A percentile compares a stretch with the other conserved stretches of the same genome.
Conservation (phyloP, 92 coral and sea anemone species). For the Virgularia gustaviana region DNA sequence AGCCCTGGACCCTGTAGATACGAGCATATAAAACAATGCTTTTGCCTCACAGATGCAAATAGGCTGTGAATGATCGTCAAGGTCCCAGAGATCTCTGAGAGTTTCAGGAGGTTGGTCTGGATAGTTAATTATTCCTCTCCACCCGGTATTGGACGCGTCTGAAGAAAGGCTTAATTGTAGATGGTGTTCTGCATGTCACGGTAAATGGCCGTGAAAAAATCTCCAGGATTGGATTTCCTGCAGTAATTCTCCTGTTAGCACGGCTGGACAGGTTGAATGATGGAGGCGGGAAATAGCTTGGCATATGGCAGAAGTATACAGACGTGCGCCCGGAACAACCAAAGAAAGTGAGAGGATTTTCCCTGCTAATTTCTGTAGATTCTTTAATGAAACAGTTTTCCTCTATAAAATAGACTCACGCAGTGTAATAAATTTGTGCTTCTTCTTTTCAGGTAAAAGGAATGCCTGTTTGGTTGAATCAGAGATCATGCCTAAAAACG, state of each 20-base stretch:
- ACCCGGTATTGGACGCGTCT: constrained; percentile 54
- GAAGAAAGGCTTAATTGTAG: constrained; percentile 14
- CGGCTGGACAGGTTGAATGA: neutral
- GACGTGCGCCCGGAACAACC: constrained; percentile 49
- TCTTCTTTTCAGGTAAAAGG: constrained; percentile 39
- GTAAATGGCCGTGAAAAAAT: constrained; percentile 50
- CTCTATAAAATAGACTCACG: constrained; percentile 31
- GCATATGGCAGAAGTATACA: constrained; percentile 17
- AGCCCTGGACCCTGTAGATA: neutral
- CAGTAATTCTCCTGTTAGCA: neutral
- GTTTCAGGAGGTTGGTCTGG: constrained; percentile 1
- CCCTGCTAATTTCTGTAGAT: constrained; percentile 39
- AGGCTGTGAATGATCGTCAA: constrained; percentile 9
- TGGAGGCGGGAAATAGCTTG: constrained; percentile 26
- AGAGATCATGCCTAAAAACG: constrained; percentile 38
- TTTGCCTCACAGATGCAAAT: constrained; percentile 48
- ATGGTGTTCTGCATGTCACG: constrained; percentile 51
- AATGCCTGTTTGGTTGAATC: constrained; percentile 41
- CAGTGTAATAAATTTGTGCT: constrained; percentile 35
- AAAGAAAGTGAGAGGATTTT: constrained; percentile 27
- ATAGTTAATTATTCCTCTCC: constrained; percentile 39
- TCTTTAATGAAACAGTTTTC: constrained; percentile 39
- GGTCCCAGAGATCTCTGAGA: constrained; percentile 16
- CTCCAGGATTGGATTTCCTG: no score
- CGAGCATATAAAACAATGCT: constrained; percentile 34